Conservation (phyloP, 2,113 vertebrate genomes). For the Amazona vittata region DNA sequence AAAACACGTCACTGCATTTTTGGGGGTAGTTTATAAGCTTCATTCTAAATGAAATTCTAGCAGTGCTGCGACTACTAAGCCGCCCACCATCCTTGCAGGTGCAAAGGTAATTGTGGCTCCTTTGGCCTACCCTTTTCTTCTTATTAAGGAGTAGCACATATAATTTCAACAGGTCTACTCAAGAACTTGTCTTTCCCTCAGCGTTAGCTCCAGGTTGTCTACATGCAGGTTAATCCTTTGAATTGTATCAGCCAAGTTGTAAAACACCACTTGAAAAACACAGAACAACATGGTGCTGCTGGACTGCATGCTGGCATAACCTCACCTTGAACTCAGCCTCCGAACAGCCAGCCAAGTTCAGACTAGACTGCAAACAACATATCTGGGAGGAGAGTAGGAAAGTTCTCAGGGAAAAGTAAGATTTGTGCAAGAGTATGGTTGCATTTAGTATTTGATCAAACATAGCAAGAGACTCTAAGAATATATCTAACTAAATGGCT, state of each 20-base stretch:
- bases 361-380: not conserved
- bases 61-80: not conserved
- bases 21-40: rapidly evolving
- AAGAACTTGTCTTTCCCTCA: not conserved
- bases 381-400: not conserved
- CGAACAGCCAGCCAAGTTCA: not conserved
- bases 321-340: not conserved
- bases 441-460: not conserved
- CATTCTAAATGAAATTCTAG: not conserved
- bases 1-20: not conserved
- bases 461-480: not conserved
- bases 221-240: not conserved
- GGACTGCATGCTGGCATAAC: not conserved
- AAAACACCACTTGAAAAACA: not conserved
- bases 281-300: not conserved
- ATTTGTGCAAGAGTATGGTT: not conserved
- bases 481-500: not conserved
- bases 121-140: not conserved
- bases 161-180: not conserved
- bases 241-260: not conserved
- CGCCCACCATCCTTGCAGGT: rapidly evolving
- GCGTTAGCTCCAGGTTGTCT: not conserved
- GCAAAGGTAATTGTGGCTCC: not conserved
- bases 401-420: not conserved
- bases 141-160: not conserved